These are phyloP conservation scores for Rhinatrema bivittatum DNA, from an alignment of 2,797 vertebrate genomes.

Conservation along the genomic window DNA sequence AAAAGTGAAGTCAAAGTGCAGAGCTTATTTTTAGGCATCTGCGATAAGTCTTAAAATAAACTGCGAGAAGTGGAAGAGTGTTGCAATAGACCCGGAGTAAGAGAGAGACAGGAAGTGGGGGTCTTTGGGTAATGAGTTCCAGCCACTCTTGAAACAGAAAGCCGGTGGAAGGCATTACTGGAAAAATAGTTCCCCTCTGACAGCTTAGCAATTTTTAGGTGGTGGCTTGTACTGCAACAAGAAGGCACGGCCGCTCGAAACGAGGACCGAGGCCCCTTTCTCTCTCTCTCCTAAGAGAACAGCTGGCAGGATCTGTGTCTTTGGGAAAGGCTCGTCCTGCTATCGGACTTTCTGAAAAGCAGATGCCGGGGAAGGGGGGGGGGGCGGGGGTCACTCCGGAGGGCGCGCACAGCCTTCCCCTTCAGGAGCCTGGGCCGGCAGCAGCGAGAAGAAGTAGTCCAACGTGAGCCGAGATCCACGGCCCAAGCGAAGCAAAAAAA, in stretches of 20 bases:
- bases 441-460: conserved; percentile 32
- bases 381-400: conserved; percentile 39
- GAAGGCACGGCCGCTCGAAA: conserved; percentile 41
- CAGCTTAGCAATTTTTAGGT: conserved; percentile 55
- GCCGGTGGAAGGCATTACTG: conserved; percentile 56
- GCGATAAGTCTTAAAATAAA: conserved; percentile 59
- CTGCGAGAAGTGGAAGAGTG: conserved; percentile 43
- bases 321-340: conserved; percentile 48
- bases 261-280: conserved; percentile 26
- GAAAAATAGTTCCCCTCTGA: conserved; percentile 66
- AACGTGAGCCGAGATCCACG: conserved; percentile 35
- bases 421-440: conserved; percentile 43
- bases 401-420: conserved; percentile 31
- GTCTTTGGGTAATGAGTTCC: conserved; percentile 70
- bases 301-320: conserved; percentile 57
- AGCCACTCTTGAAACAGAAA: conserved; percentile 57
- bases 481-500: conserved; percentile 33
- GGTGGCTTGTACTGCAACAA: conserved; percentile 38
- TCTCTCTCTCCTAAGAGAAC: conserved; percentile 29
- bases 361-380: conserved; percentile 53
- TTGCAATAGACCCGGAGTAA: conserved; percentile 44
- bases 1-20: conserved; percentile 43
- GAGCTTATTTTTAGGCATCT: conserved; percentile 57
- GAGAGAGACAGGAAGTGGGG: conserved; percentile 64
- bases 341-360: conserved; percentile 49